These are phyloP conservation scores for Netelia melanura DNA, from an alignment of 2,888 invertebrate genomes.

Conservation along the genomic window DNA sequence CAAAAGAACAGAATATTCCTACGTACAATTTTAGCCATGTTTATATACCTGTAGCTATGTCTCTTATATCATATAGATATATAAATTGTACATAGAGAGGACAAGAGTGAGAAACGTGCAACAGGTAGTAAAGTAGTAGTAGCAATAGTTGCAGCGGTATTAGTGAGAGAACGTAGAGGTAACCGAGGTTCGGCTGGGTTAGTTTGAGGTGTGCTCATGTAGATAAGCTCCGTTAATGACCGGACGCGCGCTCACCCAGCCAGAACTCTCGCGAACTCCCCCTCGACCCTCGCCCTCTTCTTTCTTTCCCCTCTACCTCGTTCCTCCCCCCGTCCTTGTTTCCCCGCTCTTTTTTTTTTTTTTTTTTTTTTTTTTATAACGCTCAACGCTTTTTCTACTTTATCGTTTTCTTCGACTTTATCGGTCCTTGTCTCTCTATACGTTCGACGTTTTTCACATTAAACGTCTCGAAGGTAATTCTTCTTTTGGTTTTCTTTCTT, in stretches of 20 bases:
- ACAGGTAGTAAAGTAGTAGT: slow-evolving; percentile 59
- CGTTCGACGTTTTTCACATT: not conserved
- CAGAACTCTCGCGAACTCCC: slow-evolving; percentile 84
- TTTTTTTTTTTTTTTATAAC: slow-evolving; percentile 67
- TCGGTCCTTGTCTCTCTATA: not conserved
- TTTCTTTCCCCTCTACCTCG: slow-evolving; percentile 65
- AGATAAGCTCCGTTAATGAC: slow-evolving; percentile 85
- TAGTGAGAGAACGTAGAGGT: slow-evolving; percentile 51
- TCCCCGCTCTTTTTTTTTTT: slow-evolving; percentile 70
- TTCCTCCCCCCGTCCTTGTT: slow-evolving; percentile 65
- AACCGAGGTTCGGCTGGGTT: slow-evolving; percentile 80
- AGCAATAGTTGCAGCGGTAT: slow-evolving; percentile 14
- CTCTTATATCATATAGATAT: not conserved
- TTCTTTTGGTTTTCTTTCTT: not conserved
- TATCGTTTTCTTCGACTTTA: slow-evolving; percentile 38
- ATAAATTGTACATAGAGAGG: not conserved
- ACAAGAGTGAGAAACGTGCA: slow-evolving; percentile 44
- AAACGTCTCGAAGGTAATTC: not conserved
- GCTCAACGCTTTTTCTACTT: slow-evolving; percentile 54
- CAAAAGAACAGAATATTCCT: slow-evolving; percentile 36
- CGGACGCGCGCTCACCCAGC: slow-evolving; percentile 85
- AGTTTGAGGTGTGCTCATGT: slow-evolving; percentile 85
- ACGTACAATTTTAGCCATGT: not conserved
- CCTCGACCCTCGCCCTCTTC: slow-evolving; percentile 69
- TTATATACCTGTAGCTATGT: not conserved